Conservation (phyloP, 2,113 vertebrate genomes). For the Xiphophorus couchianus region DNA sequence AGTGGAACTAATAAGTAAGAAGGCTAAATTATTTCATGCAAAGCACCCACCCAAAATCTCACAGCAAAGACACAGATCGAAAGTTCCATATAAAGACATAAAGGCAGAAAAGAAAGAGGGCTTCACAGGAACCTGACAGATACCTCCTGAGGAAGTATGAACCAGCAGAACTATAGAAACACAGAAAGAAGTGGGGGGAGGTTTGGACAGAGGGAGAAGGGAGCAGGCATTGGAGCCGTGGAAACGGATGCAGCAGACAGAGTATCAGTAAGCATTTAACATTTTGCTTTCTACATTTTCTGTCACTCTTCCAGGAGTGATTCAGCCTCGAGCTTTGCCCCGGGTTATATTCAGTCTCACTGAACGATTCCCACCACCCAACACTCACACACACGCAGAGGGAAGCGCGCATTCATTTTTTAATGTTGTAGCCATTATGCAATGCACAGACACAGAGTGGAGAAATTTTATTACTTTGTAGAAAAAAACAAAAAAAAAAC, state of each 20-base stretch:
- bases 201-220: not conserved
- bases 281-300: constrained; percentile 60
- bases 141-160: constrained; percentile 17
- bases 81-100: not conserved
- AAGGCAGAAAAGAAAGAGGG: constrained; percentile 15
- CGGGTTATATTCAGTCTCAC: constrained; percentile 53
- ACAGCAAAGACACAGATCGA: not conserved
- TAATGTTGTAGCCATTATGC: constrained; percentile 19
- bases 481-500: not conserved
- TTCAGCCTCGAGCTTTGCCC: constrained; percentile 58
- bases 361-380: constrained; percentile 14
- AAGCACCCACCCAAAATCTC: not conserved
- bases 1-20: no score
- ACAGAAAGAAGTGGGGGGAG: not conserved
- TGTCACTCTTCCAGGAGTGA: constrained; percentile 62
- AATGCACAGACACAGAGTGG: constrained; percentile 13
- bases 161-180: constrained; percentile 8
- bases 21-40: not conserved
- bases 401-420: not conserved
- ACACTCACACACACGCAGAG: constrained; percentile 8
- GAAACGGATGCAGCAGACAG: constrained; percentile 37
- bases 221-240: constrained; percentile 5
- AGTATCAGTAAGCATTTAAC: constrained; percentile 67
- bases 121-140: constrained; percentile 11
- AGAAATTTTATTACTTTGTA: constrained; percentile 20